Base-by-base conservation (phyloP, 2,113 vertebrate genomes). In the Tetrax tetrax region DNA sequence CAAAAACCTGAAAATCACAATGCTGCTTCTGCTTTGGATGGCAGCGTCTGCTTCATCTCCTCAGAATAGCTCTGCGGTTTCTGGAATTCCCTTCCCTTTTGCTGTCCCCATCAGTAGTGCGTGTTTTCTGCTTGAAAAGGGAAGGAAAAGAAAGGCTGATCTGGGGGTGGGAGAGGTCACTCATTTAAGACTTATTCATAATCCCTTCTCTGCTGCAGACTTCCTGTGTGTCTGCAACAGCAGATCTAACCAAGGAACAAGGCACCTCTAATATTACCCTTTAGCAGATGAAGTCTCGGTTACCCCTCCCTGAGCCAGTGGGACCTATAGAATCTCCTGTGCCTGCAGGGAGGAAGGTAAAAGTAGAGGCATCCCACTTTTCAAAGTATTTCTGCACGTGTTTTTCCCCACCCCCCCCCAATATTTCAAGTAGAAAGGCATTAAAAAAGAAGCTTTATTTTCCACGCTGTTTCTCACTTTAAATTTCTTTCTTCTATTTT, bases 211-310 rank as follows among this genome's bases (percentile, higher is more conserved):
- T 95, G 83, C 76, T 63, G 68, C 60, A 81, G 68, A 81, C 69
- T 97, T 95, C 91, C 96, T 92, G 89, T 38, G 64, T 81, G 37
- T 71, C 83, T 95, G 68, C 27, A 83, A 93, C 86, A 84, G 72
- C 80, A 90, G 76, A 90, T 70, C 86, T 74, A 54, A 69, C 25
- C 25, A 59, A 78, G 54, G 37, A 69, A 48, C 29, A 4, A 14
- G 41, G 69, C 31, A 92, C 24, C 60, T 83, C 69, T 47, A 33
- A 56, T n/a, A 90, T 38, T 45, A 45, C 33, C 60, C 47, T 78
- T 83, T 33, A 70, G 71, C 1, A 3, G 50, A 50, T 74, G 86
- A 89, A 2, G 0, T 51, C 83, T 89, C 71, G 53, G 68, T 29
- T 80, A 14, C 56, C 17, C 10, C 47, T 86, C 28, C 10, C 7